Percentiles rank a stretch among this genome's conserved stretches.
These are phyloP conservation scores for Caenorhabditis panamensis DNA, from an alignment of 2,888 invertebrate genomes.

Conservation along the genomic window DNA sequence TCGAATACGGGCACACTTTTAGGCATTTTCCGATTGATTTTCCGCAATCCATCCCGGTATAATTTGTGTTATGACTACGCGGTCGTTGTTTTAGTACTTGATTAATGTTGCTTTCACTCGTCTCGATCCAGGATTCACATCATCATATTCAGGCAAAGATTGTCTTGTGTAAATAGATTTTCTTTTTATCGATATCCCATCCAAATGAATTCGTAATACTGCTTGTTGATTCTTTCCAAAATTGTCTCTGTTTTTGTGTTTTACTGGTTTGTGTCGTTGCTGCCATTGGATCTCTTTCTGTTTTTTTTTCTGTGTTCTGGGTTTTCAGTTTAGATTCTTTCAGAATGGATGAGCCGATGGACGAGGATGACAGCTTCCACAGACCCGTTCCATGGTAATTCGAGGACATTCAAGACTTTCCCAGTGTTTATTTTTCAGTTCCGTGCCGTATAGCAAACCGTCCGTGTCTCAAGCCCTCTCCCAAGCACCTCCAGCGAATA, in stretches of 20 bases:
- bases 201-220: background rate
- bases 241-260: background rate
- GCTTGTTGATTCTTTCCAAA: too few species aligned
- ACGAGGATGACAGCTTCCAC: slow-evolving; percentile 60
- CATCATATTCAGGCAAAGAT: slow-evolving; percentile 5
- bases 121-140: background rate
- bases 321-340: slow-evolving; percentile 1
- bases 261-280: slow-evolving; percentile 10
- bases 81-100: background rate
- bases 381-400: slow-evolving; percentile 17
- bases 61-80: background rate
- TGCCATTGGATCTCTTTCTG: background rate
- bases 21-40: slow-evolving; percentile 15
- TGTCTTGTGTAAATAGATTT: slow-evolving; percentile 25
- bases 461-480: too few species aligned
- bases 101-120: slow-evolving; percentile 2
- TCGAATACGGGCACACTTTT: slow-evolving; percentile 16
- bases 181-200: background rate
- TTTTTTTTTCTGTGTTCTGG: background rate
- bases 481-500: background rate
- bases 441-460: background rate
- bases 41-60: slow-evolving; percentile 12
- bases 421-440: background rate
- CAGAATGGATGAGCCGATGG: slow-evolving; percentile 43
- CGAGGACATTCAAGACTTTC: background rate